Base-by-base conservation (phyloP, 1,140 invertebrate species). In the Procambarus clarkii region DNA sequence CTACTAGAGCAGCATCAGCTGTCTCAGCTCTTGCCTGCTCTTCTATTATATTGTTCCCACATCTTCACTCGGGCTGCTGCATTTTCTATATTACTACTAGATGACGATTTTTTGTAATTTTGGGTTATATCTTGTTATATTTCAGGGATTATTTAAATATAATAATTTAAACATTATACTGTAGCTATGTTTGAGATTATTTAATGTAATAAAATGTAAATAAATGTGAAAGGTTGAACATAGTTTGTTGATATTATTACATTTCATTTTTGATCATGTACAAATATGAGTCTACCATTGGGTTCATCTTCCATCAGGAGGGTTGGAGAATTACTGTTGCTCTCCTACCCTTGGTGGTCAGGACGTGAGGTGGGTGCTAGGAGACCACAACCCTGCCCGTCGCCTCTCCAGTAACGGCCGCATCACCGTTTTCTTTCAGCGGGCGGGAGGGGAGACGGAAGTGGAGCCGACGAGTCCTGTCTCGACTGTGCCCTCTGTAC, bases 381-480 rank as follows among this genome's bases (percentile, higher is more conserved):
- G 88, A 85, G 88, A 85, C 46, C 45, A 87, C 45, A 3, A 60
- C 21, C 34, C 69, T 64, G 44, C 82, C 50, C 79, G 64, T 64
- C 80, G 71, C 71, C 85, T 83, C 80, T 88, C 48, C 84, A 83
- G 85, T 88, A 88, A 88, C 78, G 77, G 91, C 24, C 34, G 78
- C 45, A 87, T 89, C 86, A 81, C 81, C 86, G 87, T 92, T 92
- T 78, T 92, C 82, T 92, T 92, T 88, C 91, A 92, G 91, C 87
- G 71, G 81, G 91, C 86, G 91, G 74, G 81, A 71, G 78, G 77
- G 76, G 88, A 89, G 88, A 85, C 74, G 69, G 87, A 81, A 76
- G 77, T 46, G 64, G 87, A 79, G 78, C 80, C 79, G 79, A 74
- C 87, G 71, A 85, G 76, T 34, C 86, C 85, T 48, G 44, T 78